Base-by-base conservation (phyloP, 2,888 invertebrate genomes). In the Scaptomyza polygonia region DNA sequence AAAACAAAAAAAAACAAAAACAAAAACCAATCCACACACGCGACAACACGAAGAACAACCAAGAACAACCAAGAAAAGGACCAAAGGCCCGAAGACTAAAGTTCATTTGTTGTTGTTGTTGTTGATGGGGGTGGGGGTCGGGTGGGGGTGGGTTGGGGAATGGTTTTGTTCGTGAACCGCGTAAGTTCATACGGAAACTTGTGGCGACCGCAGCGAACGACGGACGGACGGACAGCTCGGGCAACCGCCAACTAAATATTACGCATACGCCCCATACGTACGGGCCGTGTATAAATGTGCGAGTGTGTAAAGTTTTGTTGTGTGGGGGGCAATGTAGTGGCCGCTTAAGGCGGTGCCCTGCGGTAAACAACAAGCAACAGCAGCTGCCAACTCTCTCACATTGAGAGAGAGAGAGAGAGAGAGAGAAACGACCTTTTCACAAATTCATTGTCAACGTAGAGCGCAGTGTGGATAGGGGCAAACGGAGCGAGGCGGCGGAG, bases 361-460 rank as follows among this genome's bases (percentile, higher is more conserved):
- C 36, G 54, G 54, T 67, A 53, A 74, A 77, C 25, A 21, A 45
- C 25, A 25, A 25, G 25, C 25, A 25, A 5, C 30, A 21, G 36
- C 86, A 83, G 80, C 84, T 86, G 80, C 51, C 70, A 83, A 83
- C 67, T 54, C 70, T 86, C 86, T 61, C 80, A 80, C 67, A 67
- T 0, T 70, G 74, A 68, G 79, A 14, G 36, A 14, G 16, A 8
- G 39, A 9, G 39, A 9, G 61, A 68, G 51, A 59, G 43, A 27
- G 40, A 45, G 48, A 67, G 74, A 39, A 16, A 39, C 16, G 39
- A 39, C 84, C 86, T 83, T 83, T 71, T 77, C 73, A 86, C 67
- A 57, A 84, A 83, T 76, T 81, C 80, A 81, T 79, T 81, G 80
- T 81, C 84, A 86, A 66, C 73, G 67, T n/a, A n/a, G 30, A 57